These are phyloP conservation scores for Echeneis naucrates DNA, from an alignment of 2,797 vertebrate species.

Conservation along the genomic window DNA sequence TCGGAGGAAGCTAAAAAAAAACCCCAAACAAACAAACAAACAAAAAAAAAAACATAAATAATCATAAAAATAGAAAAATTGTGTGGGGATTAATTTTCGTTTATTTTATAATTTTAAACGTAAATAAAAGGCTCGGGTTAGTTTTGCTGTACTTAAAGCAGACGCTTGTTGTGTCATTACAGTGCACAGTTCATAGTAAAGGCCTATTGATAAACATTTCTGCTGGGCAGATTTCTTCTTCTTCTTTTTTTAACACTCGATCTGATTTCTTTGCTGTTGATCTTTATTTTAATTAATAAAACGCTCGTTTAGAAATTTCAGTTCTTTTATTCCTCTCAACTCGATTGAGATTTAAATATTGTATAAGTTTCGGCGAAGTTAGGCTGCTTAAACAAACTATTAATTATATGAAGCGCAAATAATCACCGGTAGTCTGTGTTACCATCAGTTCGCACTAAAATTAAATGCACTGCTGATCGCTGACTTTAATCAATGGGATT, in stretches of 20 bases:
- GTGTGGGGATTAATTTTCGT: background rate
- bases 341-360: constrained; percentile 28
- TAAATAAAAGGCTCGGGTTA: background rate
- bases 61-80: background rate
- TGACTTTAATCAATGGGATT: constrained; percentile 62
- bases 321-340: constrained; percentile 12
- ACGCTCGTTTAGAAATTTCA: constrained; percentile 40
- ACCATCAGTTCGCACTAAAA: constrained; percentile 45
- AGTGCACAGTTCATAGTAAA: constrained; percentile 5
- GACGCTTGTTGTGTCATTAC: background rate
- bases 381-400: constrained; percentile 57
- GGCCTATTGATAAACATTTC: constrained; percentile 1
- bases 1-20: background rate
- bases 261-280: constrained; percentile 17
- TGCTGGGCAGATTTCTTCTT: constrained; percentile 11
- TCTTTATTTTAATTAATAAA: constrained; percentile 37
- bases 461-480: constrained; percentile 50
- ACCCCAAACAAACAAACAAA: too few relatives aligned
- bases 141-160: too few relatives aligned
- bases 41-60: too few relatives aligned
- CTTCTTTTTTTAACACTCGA: too few relatives aligned
- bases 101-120: background rate
- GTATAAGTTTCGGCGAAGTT: constrained; percentile 31
- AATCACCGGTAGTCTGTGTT: constrained; percentile 17
- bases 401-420: constrained; percentile 57